Evolutionary conservation across 1,140 invertebrate genomes (phyloP), one percentile per base, ranked within the genome.

Genomic region (Magallana gigas): DNA sequence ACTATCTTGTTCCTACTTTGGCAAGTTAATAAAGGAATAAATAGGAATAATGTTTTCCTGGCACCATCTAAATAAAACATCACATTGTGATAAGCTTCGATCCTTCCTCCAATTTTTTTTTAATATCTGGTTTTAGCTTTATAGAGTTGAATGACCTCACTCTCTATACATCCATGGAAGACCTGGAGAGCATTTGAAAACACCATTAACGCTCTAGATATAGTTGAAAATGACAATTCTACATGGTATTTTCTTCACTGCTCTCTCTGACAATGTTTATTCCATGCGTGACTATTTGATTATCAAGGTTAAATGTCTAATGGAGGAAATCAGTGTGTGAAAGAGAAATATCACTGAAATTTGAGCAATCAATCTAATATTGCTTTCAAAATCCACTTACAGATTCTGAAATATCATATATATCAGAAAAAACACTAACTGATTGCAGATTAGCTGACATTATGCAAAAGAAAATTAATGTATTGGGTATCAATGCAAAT

Each of bases 41-140:
- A 64, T 64, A n/a, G 60, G 18, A 64, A 64, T 64, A 64, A n/a
- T 18, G 14, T 76, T 76, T 71, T 23, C 8, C 23, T 23, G 68
- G 4, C 8, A 12, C 23, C 14, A 76, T 76, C 68, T 76, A 29
- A 76, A 76, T 76, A 23, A 76, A 76, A 76, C 68, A 76, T 76
- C 36, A 48, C 36, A 48, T 48, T 48, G 36, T 48, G 36, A 48
- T 48, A 48, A 48, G 36, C 36, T 48, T 48, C 36, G 3, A 2
- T 48, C 5, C 36, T 5, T 48, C 36, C 36, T 23, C 23, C 23
- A 23, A 1, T 48, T 48, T 48, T 48, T 48, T 4, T 48, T 48
- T 48, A 48, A 48, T 48, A 48, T 48, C 36, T 48, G 36, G 36
- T 76, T 76, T n/a, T 29, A 23, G 68, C 68, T 29, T 48, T 12